Percentiles rank a stretch among this genome's conserved stretches.
phyloP scores from a whole-genome alignment of 2,113 vertebrate genomes.

The Montifringilla adamsi region DNA sequence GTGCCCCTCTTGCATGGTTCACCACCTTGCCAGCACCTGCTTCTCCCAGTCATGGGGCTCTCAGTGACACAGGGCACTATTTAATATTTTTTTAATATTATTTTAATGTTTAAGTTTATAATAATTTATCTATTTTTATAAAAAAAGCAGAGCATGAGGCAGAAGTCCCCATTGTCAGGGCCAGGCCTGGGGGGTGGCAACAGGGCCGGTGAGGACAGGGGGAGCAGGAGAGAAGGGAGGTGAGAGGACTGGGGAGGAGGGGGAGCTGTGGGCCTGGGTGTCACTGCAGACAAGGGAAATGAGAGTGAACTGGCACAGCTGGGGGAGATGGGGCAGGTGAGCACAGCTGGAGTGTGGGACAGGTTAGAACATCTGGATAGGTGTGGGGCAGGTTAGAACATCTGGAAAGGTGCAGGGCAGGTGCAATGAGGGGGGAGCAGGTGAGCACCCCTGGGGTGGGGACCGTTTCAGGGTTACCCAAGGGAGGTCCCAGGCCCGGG shows the following conservation, averaged over 20 bases:
- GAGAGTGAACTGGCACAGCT: background rate
- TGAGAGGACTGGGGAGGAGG: background rate
- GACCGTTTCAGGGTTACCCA: background rate
- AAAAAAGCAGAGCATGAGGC: background rate
- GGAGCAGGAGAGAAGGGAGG: background rate
- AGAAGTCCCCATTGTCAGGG: background rate
- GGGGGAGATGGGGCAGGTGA: background rate
- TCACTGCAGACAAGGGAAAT: background rate
- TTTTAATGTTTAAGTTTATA: background rate
- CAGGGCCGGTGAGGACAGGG: too few relatives aligned
- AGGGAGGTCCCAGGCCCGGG: background rate
- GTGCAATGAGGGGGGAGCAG: background rate
- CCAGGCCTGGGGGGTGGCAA: background rate
- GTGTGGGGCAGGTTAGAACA: background rate
- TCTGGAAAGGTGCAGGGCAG: background rate
- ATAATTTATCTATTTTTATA: slow-evolving; percentile 22
- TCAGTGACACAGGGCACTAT: background rate
- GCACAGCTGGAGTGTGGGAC: background rate
- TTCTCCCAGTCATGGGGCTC: background rate
- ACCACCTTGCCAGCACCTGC: background rate
- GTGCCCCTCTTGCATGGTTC: background rate
- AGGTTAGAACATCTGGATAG: background rate
- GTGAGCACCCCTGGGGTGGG: background rate
- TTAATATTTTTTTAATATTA: background rate
- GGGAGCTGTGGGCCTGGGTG: background rate